Conservation (phyloP, 2,797 vertebrate species). For the Gymnothorax javanicus region DNA sequence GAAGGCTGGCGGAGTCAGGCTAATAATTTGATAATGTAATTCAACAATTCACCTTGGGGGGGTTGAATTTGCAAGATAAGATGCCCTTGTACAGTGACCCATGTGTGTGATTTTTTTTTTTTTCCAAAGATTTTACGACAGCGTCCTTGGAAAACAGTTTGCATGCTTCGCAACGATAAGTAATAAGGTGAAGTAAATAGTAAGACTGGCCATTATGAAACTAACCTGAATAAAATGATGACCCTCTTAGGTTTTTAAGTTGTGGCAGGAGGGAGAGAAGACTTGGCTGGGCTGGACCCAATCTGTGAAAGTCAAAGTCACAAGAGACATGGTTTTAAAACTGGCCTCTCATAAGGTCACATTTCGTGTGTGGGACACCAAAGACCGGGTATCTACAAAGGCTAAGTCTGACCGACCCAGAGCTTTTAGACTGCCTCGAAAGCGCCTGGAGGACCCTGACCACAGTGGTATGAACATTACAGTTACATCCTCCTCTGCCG, state of each 20-base stretch:
- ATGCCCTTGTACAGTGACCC: background rate
- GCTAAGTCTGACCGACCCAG: slow-evolving; percentile 62
- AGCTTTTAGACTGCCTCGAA: slow-evolving; percentile 39
- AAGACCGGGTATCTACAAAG: slow-evolving; percentile 68
- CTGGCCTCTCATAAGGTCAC: slow-evolving; percentile 73
- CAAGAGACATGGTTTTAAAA: slow-evolving; percentile 72
- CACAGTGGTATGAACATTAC: slow-evolving; percentile 39
- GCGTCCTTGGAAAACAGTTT: background rate
- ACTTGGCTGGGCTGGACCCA: slow-evolving; percentile 81
- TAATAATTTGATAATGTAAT: background rate
- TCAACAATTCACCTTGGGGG: background rate
- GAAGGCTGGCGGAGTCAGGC: too few relatives aligned
- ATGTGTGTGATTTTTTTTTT: background rate
- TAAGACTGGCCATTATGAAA: background rate
- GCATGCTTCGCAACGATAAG: background rate
- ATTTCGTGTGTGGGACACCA: slow-evolving; percentile 74
- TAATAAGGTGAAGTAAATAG: background rate
- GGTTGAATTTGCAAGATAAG: background rate
- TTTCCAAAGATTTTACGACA: background rate
- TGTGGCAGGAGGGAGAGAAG: slow-evolving; percentile 73
- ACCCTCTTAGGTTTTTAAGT: slow-evolving; percentile 68
- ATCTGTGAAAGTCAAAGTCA: slow-evolving; percentile 62
- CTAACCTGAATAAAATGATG: background rate
- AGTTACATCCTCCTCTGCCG: background rate
- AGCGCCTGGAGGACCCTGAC: slow-evolving; percentile 41